A percentile compares a stretch with the other conserved stretches of the same genome.
These are phyloP conservation scores for Rotaria socialis DNA, from an alignment of 2,888 invertebrate genomes.

Conservation along the genomic window DNA sequence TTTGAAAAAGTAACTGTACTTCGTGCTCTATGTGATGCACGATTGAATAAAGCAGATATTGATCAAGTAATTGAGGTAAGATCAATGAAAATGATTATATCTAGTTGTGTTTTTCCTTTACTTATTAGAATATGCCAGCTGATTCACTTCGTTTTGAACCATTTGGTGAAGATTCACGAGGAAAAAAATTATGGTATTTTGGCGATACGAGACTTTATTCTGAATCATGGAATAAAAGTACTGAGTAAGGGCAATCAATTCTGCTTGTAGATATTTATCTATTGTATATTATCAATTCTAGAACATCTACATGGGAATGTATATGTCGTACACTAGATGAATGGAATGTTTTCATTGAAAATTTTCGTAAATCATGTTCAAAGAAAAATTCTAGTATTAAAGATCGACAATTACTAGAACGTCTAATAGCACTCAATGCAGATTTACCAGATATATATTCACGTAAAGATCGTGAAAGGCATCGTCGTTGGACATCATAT, in stretches of 20 bases:
- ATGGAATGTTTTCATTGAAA: constrained; percentile 24
- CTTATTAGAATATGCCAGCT: constrained; percentile 33
- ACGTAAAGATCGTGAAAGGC: constrained; percentile 23
- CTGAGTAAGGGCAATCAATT: background rate
- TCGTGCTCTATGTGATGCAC: constrained; percentile 39
- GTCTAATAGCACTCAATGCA: background rate
- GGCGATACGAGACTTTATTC: constrained; percentile 42
- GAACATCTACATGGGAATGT: constrained; percentile 30
- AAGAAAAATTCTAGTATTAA: background rate
- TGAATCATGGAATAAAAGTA: background rate
- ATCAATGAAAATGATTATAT: no score
- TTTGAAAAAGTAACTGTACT: constrained; percentile 16
- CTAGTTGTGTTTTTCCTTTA: no score
- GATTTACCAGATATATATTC: constrained; percentile 29
- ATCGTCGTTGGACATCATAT: background rate
- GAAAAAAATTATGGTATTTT: constrained; percentile 45
- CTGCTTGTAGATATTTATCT: no score
- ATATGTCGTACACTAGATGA: constrained; percentile 31
- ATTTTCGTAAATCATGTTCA: background rate
- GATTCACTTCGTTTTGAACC: constrained; percentile 43
- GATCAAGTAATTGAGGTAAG: constrained; percentile 27
- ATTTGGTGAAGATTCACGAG: constrained; percentile 41
- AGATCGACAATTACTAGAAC: constrained; percentile 1
- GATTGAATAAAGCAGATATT: constrained; percentile 37
- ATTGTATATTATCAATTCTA: background rate